Percentiles rank a stretch among this genome's conserved stretches.
Conservation (phyloP, 2,888 invertebrate species). For the Aricia artaxerxes region DNA sequence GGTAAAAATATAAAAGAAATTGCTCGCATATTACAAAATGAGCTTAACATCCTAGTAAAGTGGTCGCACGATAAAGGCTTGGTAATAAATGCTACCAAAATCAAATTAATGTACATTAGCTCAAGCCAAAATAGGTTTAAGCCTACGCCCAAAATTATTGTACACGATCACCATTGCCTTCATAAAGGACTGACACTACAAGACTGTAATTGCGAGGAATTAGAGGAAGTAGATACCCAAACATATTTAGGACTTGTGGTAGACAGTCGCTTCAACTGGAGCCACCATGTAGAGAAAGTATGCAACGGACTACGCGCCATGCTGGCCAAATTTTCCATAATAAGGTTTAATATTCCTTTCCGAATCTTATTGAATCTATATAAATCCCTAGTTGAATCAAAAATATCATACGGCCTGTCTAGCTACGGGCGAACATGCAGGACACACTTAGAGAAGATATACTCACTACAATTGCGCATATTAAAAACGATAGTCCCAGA, state of each 20-base stretch:
- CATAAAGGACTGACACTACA: not conserved
- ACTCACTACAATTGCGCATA: slow-evolving; percentile 2
- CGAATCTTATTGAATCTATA: too few relatives aligned
- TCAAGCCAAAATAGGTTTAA: too few relatives aligned
- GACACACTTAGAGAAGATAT: not conserved
- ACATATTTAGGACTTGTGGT: slow-evolving; percentile 35
- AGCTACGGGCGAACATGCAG: slow-evolving; percentile 32
- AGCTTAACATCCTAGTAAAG: slow-evolving; percentile 33
- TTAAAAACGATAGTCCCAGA: slow-evolving; percentile 19
- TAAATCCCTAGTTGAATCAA: not conserved
- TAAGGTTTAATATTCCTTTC: slow-evolving; percentile 33
- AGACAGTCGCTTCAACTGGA: slow-evolving; percentile 34
- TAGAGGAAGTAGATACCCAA: slow-evolving; percentile 33
- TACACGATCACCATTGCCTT: slow-evolving; percentile 32
- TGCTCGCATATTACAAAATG: slow-evolving; percentile 13
- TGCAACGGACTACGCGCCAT: slow-evolving; percentile 34
- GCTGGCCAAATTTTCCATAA: slow-evolving; percentile 34
- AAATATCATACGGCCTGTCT: not conserved
- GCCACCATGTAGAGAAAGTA: slow-evolving; percentile 30
- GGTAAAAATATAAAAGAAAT: slow-evolving; percentile 28
- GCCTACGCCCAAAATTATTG: slow-evolving; percentile 12
- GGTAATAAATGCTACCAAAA: slow-evolving; percentile 36
- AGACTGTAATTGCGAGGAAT: slow-evolving; percentile 32
- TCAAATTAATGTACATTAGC: slow-evolving; percentile 30
- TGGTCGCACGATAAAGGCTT: slow-evolving; percentile 38